Evolutionary conservation across 2,888 invertebrate species (phyloP), one percentile per base, ranked within the genome.

Genomic region (Pristionchus mayeri): DNA sequence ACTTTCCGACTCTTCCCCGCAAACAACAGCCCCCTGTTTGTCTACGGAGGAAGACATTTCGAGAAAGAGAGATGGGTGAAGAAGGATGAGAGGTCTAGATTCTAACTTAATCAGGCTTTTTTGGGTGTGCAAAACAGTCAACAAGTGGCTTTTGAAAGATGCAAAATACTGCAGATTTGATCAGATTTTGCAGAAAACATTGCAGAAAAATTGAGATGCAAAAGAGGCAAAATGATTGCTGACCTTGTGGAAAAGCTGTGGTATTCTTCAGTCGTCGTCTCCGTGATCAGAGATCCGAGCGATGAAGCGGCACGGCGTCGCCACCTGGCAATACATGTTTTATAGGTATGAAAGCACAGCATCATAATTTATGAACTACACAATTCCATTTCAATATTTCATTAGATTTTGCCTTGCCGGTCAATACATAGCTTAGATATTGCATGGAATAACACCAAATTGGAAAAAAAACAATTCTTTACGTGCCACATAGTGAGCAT

Each of bases 211-310:
- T 24, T 57, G 30, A 3, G 34, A 63, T 63, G 34, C 11, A 63
- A 37, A n/a, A n/a, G n/a, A n/a, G n/a, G n/a, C n/a, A n/a, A n/a
- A n/a, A n/a, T n/a, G 3, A 34, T 34, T 24, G 50, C 0, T 24
- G 9, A 81, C 85, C 85, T 85, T 34, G 85, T 85, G 40, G 85
- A 85, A 80, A 78, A 85, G 60, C 48, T 79, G 60, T 52, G 78
- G 54, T 81, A 85, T 63, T 85, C 78, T 71, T 85, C 78, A 57
- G 76, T 79, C 44, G 85, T 85, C 60, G 85, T 85, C 85, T 85
- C 85, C 63, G 85, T 85, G 85, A 81, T 21, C 67, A 85, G 85
- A 71, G 85, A 85, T 57, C 85, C 85, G 81, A 85, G 85, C 54
- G 78, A 78, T 84, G 71, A 75, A 52, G 84, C 75, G 71, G 71